Evolutionary conservation across 2,888 invertebrate genomes (phyloP), one percentile per base, ranked within the genome.

Genomic region (Ormyrus nitidulus): DNA sequence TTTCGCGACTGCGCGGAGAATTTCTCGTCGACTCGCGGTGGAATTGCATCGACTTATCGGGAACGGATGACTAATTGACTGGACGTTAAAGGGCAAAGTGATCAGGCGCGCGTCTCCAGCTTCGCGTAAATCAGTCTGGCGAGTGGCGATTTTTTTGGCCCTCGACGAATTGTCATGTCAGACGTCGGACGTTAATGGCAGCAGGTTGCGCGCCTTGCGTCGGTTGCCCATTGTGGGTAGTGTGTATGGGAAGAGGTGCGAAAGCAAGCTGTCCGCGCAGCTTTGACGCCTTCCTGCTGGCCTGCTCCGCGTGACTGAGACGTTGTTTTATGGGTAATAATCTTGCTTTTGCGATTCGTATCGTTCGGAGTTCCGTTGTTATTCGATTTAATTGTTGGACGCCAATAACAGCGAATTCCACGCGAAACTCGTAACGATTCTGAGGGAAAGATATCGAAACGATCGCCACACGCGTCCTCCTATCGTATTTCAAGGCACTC

Each of bases 51-150:
- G 77, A 81, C 82, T 83, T 83, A 84, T 87, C 86, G 83, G 85
- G 83, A 73, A 71, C 78, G 77, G 77, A 65, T 72, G 85, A 86
- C 84, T 87, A 88, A 87, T 86, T 85, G 86, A 78, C 71, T 68
- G 80, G 71, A 71, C 79, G 83, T 85, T 85, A 84, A 85, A 84
- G 69, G 85, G 83, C 77, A 61, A 74, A 69, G 34, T 34, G 61
- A 61, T 19, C 9, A 46, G 7, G 19, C 7, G n/a, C 58, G 54
- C 4, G 56, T n/a, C 51, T 7, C n/a, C 66, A 3, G 34, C 11
- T 6, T 64, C 61, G 58, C 59, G 65, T 72, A 61, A 66, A 61
- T 78, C 66, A 65, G 66, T 66, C 59, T 54, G 58, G 54, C 13
- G 56, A 62, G 34, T 46, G 11, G 54, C n/a, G 56, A 69, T 44